Percentiles rank a stretch among this genome's conserved stretches.
phyloP scores from a whole-genome alignment of 2,113 vertebrate species.

The Dicrurus megarhynchus region DNA sequence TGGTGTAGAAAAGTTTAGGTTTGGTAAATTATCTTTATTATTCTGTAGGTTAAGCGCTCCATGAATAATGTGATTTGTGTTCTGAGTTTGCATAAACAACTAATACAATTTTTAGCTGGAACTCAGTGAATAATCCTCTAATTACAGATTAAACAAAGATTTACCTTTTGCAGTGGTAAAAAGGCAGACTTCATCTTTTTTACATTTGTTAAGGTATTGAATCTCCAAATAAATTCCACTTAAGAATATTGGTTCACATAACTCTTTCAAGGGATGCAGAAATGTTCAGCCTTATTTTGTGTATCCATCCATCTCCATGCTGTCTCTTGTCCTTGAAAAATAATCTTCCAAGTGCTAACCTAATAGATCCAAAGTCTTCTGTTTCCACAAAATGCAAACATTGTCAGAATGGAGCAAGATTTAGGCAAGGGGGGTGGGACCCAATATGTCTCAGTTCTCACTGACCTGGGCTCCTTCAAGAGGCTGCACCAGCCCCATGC shows the following conservation, averaged over 20 bases:
- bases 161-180: not conserved
- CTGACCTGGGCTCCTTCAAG: not conserved
- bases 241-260: not conserved
- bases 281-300: not conserved
- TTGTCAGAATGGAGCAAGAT: not conserved
- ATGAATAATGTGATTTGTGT: not conserved
- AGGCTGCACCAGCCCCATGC: not conserved
- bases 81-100: not conserved
- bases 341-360: not conserved
- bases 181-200: not conserved
- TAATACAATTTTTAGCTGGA: not conserved
- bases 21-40: not conserved
- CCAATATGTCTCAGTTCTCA: rapidly evolving
- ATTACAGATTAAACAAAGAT: not conserved
- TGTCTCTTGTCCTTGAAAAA: not conserved
- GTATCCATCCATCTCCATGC: not conserved
- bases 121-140: not conserved
- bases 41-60: not conserved
- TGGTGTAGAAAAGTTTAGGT: not conserved
- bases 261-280: not conserved
- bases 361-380: not conserved
- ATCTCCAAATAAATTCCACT: not conserved
- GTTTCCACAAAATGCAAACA: not conserved
- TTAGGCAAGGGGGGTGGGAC: not conserved
- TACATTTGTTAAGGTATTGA: not conserved